A percentile compares a stretch with the other conserved stretches of the same genome.
Conservation (phyloP, 2,113 vertebrate species). For the Apteryx owenii region DNA sequence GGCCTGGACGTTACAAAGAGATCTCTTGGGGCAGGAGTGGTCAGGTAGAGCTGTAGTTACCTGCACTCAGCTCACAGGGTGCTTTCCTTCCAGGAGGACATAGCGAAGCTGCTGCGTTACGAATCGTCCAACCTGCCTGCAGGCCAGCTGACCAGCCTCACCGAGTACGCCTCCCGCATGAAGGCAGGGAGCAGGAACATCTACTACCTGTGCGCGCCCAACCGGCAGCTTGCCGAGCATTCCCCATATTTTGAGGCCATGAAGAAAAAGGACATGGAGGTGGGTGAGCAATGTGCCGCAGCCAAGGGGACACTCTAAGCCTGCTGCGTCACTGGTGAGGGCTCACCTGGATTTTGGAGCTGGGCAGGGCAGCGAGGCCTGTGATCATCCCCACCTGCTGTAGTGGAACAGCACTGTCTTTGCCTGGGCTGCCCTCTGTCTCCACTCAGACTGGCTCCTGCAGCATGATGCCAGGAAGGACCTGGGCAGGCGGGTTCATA, state of each 20-base stretch:
- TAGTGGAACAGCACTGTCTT: rapidly evolving
- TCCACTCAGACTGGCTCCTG: neutral
- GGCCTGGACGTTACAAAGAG: neutral
- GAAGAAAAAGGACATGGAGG: slow-evolving; percentile 95
- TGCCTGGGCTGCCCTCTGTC: neutral
- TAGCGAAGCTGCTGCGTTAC: slow-evolving; percentile 89
- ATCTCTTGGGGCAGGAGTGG: neutral
- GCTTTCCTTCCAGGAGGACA: slow-evolving; percentile 85
- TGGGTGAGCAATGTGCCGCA: slow-evolving; percentile 39
- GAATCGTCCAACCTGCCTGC: slow-evolving; percentile 89
- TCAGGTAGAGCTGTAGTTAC: rapidly evolving
- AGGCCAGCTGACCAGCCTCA: slow-evolving; percentile 89
- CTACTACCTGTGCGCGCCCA: slow-evolving; percentile 94
- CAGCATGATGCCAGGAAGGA: neutral
- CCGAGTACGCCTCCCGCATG: slow-evolving; percentile 90
- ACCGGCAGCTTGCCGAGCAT: slow-evolving; percentile 90
- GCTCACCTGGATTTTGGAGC: neutral
- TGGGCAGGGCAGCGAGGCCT: neutral
- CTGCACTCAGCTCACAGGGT: neutral
- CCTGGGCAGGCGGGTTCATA: neutral
- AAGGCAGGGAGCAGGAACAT: slow-evolving; percentile 91
- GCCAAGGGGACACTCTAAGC: neutral
- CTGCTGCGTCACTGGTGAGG: neutral
- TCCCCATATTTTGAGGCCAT: slow-evolving; percentile 96
- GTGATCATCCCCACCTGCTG: rapidly evolving